A percentile compares a stretch with the other conserved stretches of the same genome.
phyloP scores from a whole-genome alignment of 2,797 vertebrate species.

The Pampus argenteus region DNA sequence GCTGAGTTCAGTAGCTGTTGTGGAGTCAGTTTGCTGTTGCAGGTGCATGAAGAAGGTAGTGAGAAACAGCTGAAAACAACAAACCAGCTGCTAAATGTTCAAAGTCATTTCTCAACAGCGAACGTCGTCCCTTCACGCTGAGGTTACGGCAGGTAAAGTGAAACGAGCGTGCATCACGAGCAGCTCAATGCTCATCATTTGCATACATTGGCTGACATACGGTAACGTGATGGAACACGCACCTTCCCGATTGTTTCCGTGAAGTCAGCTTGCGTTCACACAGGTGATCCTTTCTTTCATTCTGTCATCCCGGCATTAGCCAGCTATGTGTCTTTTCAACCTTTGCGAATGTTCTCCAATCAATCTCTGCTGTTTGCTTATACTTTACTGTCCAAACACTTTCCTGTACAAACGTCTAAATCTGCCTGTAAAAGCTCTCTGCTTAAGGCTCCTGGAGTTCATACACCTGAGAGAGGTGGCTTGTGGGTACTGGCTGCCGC shows the following conservation, averaged over 20 bases:
- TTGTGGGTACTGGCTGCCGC: slow-evolving; percentile 7
- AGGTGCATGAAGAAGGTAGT: too few species aligned
- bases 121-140: not conserved
- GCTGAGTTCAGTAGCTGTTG: too few species aligned
- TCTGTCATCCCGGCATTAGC: slow-evolving; percentile 57
- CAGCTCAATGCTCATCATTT: slow-evolving; percentile 6
- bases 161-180: slow-evolving; percentile 14
- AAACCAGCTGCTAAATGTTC: too few species aligned
- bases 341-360: slow-evolving; percentile 31
- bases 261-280: slow-evolving; percentile 3
- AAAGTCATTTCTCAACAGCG: too few species aligned
- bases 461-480: slow-evolving; percentile 22
- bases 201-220: slow-evolving; percentile 8
- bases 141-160: not conserved
- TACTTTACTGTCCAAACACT: slow-evolving; percentile 64
- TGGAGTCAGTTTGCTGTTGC: too few species aligned
- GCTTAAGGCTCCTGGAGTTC: slow-evolving; percentile 10
- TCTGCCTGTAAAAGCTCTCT: slow-evolving; percentile 9
- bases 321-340: slow-evolving; percentile 37
- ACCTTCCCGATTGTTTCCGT: not conserved
- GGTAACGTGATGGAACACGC: slow-evolving; percentile 46
- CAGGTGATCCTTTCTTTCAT: slow-evolving; percentile 9
- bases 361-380: slow-evolving; percentile 61
- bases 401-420: slow-evolving; percentile 3
- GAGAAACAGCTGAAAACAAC: too few species aligned